Evolutionary conservation across 1,140 invertebrate species (phyloP).

Genomic region (Cotesia chilonis): DNA sequence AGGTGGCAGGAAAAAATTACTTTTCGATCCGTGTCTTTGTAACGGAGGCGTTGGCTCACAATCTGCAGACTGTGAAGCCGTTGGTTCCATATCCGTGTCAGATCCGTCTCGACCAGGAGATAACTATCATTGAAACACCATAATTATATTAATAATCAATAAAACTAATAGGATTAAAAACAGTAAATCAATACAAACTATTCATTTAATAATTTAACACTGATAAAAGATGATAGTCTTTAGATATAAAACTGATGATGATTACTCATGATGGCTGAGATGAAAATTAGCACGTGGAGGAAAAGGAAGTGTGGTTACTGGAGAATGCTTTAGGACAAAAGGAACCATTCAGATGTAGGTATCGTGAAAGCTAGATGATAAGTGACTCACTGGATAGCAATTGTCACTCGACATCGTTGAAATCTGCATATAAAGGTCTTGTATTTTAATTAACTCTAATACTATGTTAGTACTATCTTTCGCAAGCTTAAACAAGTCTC

Average conservation of each 20-base stretch:
- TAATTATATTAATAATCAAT: constrained; percentile 1
- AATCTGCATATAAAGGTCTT: constrained; percentile 33
- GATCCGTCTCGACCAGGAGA: constrained; percentile 81
- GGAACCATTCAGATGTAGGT: constrained; percentile 8
- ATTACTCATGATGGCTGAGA: too few species aligned
- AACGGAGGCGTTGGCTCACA: constrained; percentile 92
- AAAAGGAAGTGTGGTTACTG: neutral
- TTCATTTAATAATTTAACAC: too few species aligned
- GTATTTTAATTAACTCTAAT: constrained; percentile 3
- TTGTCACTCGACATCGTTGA: constrained; percentile 35
- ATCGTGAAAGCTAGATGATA: constrained; percentile 6
- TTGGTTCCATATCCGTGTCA: constrained; percentile 83
- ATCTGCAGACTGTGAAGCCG: constrained; percentile 89
- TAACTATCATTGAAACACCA: constrained; percentile 66
- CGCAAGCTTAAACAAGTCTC: too few species aligned
- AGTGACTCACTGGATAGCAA: constrained; percentile 32
- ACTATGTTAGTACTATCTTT: neutral
- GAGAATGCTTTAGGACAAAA: neutral
- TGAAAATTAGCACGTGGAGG: constrained; percentile 4
- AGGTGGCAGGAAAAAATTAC: constrained; percentile 88
- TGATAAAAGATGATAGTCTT: too few species aligned
- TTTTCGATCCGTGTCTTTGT: constrained; percentile 89
- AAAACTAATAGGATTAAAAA: too few species aligned
- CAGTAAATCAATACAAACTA: too few species aligned
- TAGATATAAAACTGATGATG: too few species aligned